These are phyloP conservation scores for Lasiommata megera DNA, from an alignment of 2,888 invertebrate species.

Conservation along the genomic window DNA sequence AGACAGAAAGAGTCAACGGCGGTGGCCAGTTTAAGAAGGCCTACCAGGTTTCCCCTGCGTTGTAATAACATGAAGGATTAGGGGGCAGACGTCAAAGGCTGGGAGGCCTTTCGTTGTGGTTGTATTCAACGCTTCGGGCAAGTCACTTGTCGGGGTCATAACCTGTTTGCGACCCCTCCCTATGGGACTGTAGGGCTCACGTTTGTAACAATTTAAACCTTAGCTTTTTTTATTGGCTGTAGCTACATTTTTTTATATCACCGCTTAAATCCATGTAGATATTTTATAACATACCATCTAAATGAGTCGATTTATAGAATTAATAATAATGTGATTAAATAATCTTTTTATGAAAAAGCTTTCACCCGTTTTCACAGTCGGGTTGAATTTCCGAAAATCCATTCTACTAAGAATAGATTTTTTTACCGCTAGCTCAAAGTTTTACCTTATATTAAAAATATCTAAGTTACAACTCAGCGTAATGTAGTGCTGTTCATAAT, in stretches of 20 bases:
- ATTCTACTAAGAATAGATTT: no score
- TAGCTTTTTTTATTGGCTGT: slow-evolving; percentile 30
- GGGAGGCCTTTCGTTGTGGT: slow-evolving; percentile 57
- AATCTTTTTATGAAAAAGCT: no score
- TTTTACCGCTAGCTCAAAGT: no score
- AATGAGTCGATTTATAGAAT: no score
- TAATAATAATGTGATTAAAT: no score
- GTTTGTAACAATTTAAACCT: slow-evolving; percentile 67
- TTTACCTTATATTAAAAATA: no score
- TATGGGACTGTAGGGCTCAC: slow-evolving; percentile 63
- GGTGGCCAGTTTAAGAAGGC: slow-evolving; percentile 47
- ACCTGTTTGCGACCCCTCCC: slow-evolving; percentile 81
- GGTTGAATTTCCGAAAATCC: no score
- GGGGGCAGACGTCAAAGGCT: slow-evolving; percentile 43
- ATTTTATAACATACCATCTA: background rate
- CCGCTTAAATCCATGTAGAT: background rate
- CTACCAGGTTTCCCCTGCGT: slow-evolving; percentile 39
- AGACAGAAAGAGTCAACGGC: slow-evolving; percentile 62
- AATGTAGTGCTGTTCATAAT: no score
- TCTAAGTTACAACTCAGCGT: no score
- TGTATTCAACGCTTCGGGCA: slow-evolving; percentile 67
- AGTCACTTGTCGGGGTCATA: slow-evolving; percentile 81
- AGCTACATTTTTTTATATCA: slow-evolving; percentile 3
- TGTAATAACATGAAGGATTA: slow-evolving; percentile 31
- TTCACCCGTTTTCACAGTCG: no score